phyloP scores from a whole-genome alignment of 1,140 invertebrate genomes.

The Galleria mellonella region DNA sequence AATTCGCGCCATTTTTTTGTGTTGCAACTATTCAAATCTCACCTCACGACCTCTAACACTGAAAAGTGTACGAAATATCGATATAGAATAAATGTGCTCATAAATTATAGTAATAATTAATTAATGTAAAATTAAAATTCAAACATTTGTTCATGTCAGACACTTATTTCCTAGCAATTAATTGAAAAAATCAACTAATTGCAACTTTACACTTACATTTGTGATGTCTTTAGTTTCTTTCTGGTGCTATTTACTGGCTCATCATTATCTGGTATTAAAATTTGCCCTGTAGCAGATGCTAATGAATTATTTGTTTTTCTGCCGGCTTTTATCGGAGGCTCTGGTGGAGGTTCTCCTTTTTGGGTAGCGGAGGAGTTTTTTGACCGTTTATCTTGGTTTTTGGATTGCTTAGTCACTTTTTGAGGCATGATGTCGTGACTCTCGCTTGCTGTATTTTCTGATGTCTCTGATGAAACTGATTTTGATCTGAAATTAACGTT shows the following conservation, averaged over 20 bases:
- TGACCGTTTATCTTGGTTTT: slow-evolving; percentile 41
- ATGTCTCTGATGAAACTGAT: slow-evolving; percentile 40
- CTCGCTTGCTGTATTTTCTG: slow-evolving; percentile 34
- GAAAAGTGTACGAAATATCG: too few species aligned
- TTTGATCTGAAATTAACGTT: slow-evolving; percentile 25
- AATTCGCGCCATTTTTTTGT: too few species aligned
- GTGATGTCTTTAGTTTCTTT: slow-evolving; percentile 79
- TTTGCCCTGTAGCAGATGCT: slow-evolving; percentile 87
- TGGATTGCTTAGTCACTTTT: slow-evolving; percentile 33
- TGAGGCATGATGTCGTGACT: slow-evolving; percentile 49
- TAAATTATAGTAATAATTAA: too few species aligned
- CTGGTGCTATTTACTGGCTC: slow-evolving; percentile 64
- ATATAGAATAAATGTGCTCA: too few species aligned
- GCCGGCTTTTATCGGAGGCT: slow-evolving; percentile 76
- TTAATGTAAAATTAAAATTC: too few species aligned
- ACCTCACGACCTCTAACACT: too few species aligned
- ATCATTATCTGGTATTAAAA: slow-evolving; percentile 80
- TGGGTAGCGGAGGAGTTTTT: slow-evolving; percentile 51
- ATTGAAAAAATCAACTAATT: too few species aligned
- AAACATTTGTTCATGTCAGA: too few species aligned
- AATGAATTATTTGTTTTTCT: slow-evolving; percentile 92
- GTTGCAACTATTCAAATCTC: too few species aligned
- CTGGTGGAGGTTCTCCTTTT: slow-evolving; percentile 68
- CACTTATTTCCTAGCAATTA: too few species aligned
- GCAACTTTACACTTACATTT: slow-evolving; percentile 77